Percentiles rank a stretch among this genome's conserved stretches.
phyloP scores from a whole-genome alignment of 2,113 vertebrate genomes.

The Notarius lentiginosus region DNA sequence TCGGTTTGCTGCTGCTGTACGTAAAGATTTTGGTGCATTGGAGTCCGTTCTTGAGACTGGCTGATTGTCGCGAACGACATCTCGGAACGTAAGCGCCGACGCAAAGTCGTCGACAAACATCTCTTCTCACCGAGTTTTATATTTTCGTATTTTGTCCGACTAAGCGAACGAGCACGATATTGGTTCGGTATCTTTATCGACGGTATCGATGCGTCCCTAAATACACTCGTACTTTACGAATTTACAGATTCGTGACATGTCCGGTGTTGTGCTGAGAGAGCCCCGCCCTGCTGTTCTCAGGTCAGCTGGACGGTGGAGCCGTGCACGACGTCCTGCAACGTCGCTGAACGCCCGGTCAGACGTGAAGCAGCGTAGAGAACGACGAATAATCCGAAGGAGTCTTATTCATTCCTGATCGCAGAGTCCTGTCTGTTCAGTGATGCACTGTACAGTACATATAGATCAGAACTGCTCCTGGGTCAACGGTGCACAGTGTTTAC shows the following conservation, averaged over 20 bases:
- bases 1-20: no score
- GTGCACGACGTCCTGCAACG: not conserved
- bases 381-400: not conserved
- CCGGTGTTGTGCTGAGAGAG: slow-evolving; percentile 64
- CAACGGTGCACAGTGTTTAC: slow-evolving; percentile 12
- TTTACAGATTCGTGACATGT: slow-evolving; percentile 55
- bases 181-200: not conserved
- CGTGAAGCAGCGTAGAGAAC: not conserved
- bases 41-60: no score
- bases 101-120: no score
- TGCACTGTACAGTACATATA: not conserved
- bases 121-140: no score
- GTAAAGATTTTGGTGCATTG: no score
- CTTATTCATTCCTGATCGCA: not conserved
- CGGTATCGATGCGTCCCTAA: not conserved
- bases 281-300: slow-evolving; percentile 16
- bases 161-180: not conserved
- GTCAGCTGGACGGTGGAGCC: slow-evolving; percentile 28
- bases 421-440: not conserved
- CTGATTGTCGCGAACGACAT: no score
- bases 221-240: not conserved
- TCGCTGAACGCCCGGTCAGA: not conserved
- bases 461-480: slow-evolving; percentile 1
- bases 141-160: not conserved
- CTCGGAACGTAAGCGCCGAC: no score